These are phyloP conservation scores for Nomada ferruginata DNA, from an alignment of 2,888 invertebrate genomes.

Conservation along the genomic window DNA sequence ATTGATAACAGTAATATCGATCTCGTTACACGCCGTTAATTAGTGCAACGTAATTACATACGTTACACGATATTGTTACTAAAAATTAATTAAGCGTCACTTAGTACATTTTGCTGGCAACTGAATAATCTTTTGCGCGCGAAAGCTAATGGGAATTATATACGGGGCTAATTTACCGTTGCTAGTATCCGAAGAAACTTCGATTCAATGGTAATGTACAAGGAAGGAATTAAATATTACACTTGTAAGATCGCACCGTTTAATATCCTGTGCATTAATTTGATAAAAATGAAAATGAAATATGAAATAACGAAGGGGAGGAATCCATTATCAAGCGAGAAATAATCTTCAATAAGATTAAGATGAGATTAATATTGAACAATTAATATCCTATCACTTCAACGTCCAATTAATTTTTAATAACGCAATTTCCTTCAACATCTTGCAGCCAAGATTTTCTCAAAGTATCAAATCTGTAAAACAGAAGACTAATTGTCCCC, in stretches of 20 bases:
- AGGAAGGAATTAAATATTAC: not conserved
- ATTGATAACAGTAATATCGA: not conserved
- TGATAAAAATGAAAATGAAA: not conserved
- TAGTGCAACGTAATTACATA: not conserved
- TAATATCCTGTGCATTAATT: not conserved
- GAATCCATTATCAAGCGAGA: too few relatives aligned
- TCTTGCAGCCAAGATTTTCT: too few relatives aligned
- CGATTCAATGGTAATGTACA: constrained; percentile 39
- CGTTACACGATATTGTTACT: not conserved
- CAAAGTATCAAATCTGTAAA: too few relatives aligned
- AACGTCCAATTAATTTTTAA: too few relatives aligned
- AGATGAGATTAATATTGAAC: too few relatives aligned
- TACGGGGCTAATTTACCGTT: constrained; percentile 11
- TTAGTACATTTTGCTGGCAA: not conserved
- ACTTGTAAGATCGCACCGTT: not conserved
- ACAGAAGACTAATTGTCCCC: too few relatives aligned
- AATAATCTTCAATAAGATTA: too few relatives aligned
- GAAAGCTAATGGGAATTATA: not conserved
- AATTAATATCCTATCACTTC: too few relatives aligned
- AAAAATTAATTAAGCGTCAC: constrained; percentile 22
- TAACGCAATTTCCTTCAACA: too few relatives aligned
- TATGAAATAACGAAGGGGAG: not conserved
- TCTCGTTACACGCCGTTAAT: constrained; percentile 1
- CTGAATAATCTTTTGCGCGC: not conserved
- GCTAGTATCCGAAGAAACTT: not conserved